Evolutionary conservation across 2,113 vertebrate genomes (phyloP).

Genomic region (Greenwoodochromis staneri): DNA sequence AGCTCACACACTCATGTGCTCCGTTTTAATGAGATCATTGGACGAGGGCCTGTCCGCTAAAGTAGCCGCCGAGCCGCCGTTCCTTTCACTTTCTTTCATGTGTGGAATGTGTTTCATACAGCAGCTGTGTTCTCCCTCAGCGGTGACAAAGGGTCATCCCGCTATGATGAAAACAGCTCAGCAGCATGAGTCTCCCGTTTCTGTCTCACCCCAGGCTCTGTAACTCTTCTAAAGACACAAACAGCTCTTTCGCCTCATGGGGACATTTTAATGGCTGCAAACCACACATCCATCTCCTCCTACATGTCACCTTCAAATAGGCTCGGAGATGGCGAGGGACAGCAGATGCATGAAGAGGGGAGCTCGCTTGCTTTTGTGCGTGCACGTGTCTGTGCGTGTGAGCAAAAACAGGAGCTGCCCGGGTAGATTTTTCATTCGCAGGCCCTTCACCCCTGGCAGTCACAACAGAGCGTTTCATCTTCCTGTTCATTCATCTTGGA

Average conservation of each 20-base stretch:
- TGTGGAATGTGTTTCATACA: not conserved
- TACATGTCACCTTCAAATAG: slow-evolving; percentile 64
- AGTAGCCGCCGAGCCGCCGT: not conserved
- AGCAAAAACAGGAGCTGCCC: slow-evolving; percentile 13
- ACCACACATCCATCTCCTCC: slow-evolving; percentile 64
- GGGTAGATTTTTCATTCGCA: slow-evolving; percentile 59
- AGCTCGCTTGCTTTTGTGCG: not conserved
- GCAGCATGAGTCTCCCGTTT: slow-evolving; percentile 38
- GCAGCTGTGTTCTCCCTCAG: slow-evolving; percentile 29
- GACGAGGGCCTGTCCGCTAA: not conserved
- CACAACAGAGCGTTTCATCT: slow-evolving; percentile 67
- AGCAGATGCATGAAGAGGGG: not conserved
- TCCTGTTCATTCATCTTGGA: slow-evolving; percentile 64
- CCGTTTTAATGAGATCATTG: not conserved
- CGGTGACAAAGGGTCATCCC: slow-evolving; percentile 38
- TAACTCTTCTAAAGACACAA: slow-evolving; percentile 60
- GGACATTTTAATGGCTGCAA: slow-evolving; percentile 66
- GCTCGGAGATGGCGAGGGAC: slow-evolving; percentile 23
- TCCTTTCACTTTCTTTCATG: not conserved
- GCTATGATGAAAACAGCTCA: slow-evolving; percentile 56
- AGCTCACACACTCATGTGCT: not conserved
- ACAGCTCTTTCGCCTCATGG: slow-evolving; percentile 55
- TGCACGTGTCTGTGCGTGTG: not conserved
- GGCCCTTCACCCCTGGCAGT: slow-evolving; percentile 60
- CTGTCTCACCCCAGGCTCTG: slow-evolving; percentile 41